Conservation (phyloP, 2,113 vertebrate species). For the Eurypyga helias region DNA sequence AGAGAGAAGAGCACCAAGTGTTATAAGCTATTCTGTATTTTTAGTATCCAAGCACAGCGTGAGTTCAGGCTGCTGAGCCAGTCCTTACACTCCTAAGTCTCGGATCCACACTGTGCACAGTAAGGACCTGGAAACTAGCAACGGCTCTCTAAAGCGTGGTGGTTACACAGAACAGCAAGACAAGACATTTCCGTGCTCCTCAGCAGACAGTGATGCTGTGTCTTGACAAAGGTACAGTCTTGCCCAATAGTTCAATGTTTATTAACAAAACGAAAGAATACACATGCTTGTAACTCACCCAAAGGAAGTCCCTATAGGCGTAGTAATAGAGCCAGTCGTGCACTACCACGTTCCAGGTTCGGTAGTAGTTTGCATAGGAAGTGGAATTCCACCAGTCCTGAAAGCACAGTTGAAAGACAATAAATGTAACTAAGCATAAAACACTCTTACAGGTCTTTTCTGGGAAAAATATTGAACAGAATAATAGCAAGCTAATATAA, state of each 20-base stretch:
- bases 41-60: not conserved
- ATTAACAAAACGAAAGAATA: not conserved
- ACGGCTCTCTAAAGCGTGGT: not conserved
- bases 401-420: not conserved
- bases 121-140: not conserved
- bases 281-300: slow-evolving; percentile 71
- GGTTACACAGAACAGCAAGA: not conserved
- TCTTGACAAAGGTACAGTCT: not conserved
- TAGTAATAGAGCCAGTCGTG: slow-evolving; percentile 89
- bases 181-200: not conserved
- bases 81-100: not conserved
- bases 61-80: not conserved
- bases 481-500: not conserved
- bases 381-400: slow-evolving; percentile 92
- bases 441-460: not conserved
- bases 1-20: not conserved
- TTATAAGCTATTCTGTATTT: not conserved
- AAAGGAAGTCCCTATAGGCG: slow-evolving; percentile 84
- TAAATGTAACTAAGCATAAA: not conserved
- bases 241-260: not conserved
- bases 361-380: slow-evolving; percentile 85
- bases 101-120: not conserved
- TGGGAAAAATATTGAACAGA: not conserved
- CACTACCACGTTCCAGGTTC: slow-evolving; percentile 87
- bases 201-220: not conserved